These are phyloP conservation scores for Cygnus olor DNA, from an alignment of 2,797 vertebrate species.

Conservation along the genomic window DNA sequence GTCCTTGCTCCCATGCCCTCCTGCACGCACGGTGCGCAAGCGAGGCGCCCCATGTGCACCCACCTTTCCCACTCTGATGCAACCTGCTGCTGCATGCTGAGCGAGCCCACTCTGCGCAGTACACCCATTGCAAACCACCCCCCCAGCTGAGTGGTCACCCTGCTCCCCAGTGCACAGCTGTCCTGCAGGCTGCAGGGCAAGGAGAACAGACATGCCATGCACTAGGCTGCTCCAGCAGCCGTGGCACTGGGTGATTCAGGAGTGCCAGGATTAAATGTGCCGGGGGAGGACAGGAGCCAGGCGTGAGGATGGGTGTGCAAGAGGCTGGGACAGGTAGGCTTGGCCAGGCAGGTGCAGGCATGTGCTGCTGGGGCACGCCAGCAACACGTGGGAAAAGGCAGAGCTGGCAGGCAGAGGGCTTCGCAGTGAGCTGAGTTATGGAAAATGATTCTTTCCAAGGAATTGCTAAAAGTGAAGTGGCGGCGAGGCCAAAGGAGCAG, in stretches of 20 bases:
- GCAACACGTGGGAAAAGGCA: conserved; percentile 64
- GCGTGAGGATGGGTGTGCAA: conserved; percentile 28
- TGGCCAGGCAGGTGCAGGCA: conserved; percentile 61
- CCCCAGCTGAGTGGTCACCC: fast-evolving
- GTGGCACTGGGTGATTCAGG: not conserved
- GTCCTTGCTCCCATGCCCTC: not conserved
- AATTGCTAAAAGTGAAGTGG: conserved; percentile 67
- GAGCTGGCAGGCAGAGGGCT: conserved; percentile 65
- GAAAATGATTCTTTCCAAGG: conserved; percentile 73
- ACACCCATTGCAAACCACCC: too few relatives aligned
- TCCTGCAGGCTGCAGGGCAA: fast-evolving
- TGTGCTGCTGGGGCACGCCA: conserved; percentile 54
- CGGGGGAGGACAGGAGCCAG: not conserved
- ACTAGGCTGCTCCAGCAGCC: not conserved
- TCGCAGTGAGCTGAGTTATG: conserved; percentile 54
- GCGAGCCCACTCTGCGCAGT: not conserved
- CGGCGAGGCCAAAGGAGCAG: conserved; percentile 21
- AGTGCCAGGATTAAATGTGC: not conserved
- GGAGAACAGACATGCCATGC: not conserved
- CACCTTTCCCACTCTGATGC: not conserved
- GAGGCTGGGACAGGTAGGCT: conserved; percentile 19
- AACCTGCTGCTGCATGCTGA: not conserved
- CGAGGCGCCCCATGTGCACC: fast-evolving
- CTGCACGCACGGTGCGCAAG: not conserved
- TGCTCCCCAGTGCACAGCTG: not conserved